Base-by-base conservation (phyloP, 1,140 invertebrate genomes). In the Cepaea nemoralis region DNA sequence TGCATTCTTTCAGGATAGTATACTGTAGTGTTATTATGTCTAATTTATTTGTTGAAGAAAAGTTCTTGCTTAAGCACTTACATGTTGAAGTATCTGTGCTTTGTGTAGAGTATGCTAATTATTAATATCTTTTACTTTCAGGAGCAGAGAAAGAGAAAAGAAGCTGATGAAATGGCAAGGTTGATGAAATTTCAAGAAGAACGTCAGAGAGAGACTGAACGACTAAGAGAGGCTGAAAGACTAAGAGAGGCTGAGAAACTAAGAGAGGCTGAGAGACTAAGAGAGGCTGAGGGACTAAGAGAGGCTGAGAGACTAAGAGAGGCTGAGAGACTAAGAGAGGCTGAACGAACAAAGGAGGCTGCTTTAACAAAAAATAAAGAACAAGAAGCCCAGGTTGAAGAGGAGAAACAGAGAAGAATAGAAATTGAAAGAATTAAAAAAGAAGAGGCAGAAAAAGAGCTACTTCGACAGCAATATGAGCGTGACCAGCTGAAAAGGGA, bases 151-250 rank as follows among this genome's bases (percentile, higher is more conserved):
- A 75, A 76, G 63, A 84, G 86, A 75, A 73, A 82, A 37, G 73
- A 80, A 73, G 48, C 48, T 37, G 80, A 40, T n/a, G 31, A 27
- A 40, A n/a, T 40, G 8, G 75, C 24, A 16, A 35, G 12, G 16
- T 10, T 35, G 76, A 27, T 55, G 70, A 78, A n/a, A 86, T 93
- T 92, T 92, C 92, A 89, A 92, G 59, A 92, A 93, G 83, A 93
- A 93, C n/a, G n/a, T n/a, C n/a, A n/a, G n/a, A n/a, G 82, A 93
- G 93, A 85, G 84, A 91, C 0, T 59, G 27, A 79, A 89, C n/a
- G 91, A 92, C 82, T 84, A 89, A 71, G 55, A 45, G 42, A 83
- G 35, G 74, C 74, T 55, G 55, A 75, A 77, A 81, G 85, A 81
- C 77, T 83, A 82, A 69, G 81, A n/a, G n/a, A n/a, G n/a, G n/a